Base-by-base conservation (phyloP, 2,888 invertebrate species). In the Erynnis tages region DNA sequence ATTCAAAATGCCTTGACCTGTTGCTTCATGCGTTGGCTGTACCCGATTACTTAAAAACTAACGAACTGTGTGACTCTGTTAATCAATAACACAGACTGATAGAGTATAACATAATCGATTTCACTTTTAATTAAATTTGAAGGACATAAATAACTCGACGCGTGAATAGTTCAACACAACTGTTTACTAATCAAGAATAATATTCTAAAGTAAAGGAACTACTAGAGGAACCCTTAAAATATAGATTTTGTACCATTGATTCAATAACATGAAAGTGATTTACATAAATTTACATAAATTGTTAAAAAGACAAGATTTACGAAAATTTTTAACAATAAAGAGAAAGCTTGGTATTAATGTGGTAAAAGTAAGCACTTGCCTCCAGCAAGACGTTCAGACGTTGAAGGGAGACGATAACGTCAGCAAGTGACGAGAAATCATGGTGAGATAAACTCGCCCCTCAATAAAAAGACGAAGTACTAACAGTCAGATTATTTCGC, bases 381-480 rank as follows among this genome's bases (percentile, higher is more conserved):
- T n/a, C n/a, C n/a, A n/a, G n/a, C n/a, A n/a, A 37, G 29, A 37
- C 29, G 21, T 3, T 21, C 21, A 44, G 19, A 23, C 16, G 21
- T 37, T 23, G 44, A 27, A 76, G 71, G 58, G 47, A 58, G 56
- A 57, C 62, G 83, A 86, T 86, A 83, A 73, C 65, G 82, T 77
- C 76, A 54, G 56, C 59, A 61, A 73, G 73, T 78, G 77, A 76
- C 72, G 71, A 71, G 69, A 70, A 75, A 79, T 79, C 80, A 77
- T 73, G 66, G 61, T 50, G 65, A 68, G 84, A 86, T 85, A 84
- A 84, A 79, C 66, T 68, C 62, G 69, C 65, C 70, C 78, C 66
- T 71, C 69, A 81, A 84, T 84, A 85, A 84, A 82, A 81, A 73
- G 69, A 71, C 72, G 68, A 74, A 79, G 73, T 67, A 75, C 76